Conservation (phyloP, 1,140 invertebrate genomes). For the Drosophila bocqueti region DNA sequence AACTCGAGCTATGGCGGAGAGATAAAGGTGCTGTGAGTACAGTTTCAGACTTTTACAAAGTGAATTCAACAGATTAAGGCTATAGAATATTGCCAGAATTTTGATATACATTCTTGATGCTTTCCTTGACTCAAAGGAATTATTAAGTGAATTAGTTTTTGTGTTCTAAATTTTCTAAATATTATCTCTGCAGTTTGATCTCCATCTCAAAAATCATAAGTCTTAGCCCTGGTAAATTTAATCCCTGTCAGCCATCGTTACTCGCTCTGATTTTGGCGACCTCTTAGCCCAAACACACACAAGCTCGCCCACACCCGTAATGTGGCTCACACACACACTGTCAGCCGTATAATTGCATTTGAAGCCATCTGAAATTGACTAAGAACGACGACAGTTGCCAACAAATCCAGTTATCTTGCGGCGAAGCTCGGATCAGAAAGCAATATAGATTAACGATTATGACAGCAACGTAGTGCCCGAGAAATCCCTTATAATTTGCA, state of each 20-base stretch:
- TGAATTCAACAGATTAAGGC: constrained; percentile 4
- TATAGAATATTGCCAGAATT: background rate
- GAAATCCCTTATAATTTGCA: constrained; percentile 13
- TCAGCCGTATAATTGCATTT: constrained; percentile 39
- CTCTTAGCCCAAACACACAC: constrained; percentile 6
- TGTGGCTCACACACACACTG: background rate
- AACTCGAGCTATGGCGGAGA: constrained; percentile 8
- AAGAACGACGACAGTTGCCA: constrained; percentile 23
- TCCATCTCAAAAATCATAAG: too few relatives aligned
- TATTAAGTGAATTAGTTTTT: background rate
- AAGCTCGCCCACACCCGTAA: background rate
- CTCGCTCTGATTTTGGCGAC: constrained; percentile 9
- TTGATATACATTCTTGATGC: background rate
- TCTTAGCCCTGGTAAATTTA: background rate
- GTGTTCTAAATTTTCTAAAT: background rate
- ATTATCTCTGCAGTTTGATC: background rate
- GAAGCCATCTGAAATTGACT: constrained; percentile 32
- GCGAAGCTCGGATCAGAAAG: constrained; percentile 28
- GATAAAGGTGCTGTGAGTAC: constrained; percentile 7
- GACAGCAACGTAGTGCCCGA: background rate
- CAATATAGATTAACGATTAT: constrained; percentile 38
- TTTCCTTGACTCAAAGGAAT: background rate
- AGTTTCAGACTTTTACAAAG: background rate
- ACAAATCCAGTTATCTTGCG: constrained; percentile 33
- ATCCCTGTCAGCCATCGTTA: background rate